Evolutionary conservation across 2,888 invertebrate genomes (phyloP).

Genomic region (Spodoptera littoralis): DNA sequence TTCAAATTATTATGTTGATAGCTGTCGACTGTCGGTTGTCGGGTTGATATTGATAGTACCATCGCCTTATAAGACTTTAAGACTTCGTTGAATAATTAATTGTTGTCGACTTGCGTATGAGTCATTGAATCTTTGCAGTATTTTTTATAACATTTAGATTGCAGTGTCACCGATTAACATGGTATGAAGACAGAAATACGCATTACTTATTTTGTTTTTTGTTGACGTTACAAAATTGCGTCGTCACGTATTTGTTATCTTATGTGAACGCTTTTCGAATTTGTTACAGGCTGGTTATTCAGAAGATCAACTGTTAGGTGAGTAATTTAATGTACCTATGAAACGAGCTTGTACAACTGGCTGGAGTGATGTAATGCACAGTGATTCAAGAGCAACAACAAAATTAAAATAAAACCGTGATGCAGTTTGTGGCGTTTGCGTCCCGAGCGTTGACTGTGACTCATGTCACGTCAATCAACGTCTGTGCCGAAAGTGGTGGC

Average conservation of each 20-base stretch:
- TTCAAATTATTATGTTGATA: too few species aligned
- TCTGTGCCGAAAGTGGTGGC: conserved; percentile 82
- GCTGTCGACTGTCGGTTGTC: too few species aligned
- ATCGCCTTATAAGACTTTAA: too few species aligned
- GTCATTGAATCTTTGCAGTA: conserved; percentile 10
- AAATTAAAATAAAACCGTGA: conserved; percentile 3
- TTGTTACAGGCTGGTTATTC: conserved; percentile 93
- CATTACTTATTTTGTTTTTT: too few species aligned
- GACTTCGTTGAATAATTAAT: too few species aligned
- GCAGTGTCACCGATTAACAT: too few species aligned
- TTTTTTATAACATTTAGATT: too few species aligned
- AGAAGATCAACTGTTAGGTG: conserved; percentile 97
- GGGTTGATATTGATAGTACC: too few species aligned
- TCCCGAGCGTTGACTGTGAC: conserved; percentile 65
- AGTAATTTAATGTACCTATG: conserved; percentile 82
- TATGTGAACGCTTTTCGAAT: background rate
- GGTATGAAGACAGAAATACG: too few species aligned
- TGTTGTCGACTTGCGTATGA: conserved; percentile 14
- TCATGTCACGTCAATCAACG: conserved; percentile 86
- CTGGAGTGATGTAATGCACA: background rate
- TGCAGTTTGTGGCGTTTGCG: conserved; percentile 58
- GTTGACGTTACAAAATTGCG: too few species aligned
- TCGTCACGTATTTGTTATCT: too few species aligned
- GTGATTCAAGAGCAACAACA: conserved; percentile 5
- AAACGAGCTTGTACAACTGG: background rate